Percentiles rank a stretch among this genome's conserved stretches.
These are phyloP conservation scores for Ctena decussata DNA, from an alignment of 2,888 invertebrate species.

Conservation along the genomic window DNA sequence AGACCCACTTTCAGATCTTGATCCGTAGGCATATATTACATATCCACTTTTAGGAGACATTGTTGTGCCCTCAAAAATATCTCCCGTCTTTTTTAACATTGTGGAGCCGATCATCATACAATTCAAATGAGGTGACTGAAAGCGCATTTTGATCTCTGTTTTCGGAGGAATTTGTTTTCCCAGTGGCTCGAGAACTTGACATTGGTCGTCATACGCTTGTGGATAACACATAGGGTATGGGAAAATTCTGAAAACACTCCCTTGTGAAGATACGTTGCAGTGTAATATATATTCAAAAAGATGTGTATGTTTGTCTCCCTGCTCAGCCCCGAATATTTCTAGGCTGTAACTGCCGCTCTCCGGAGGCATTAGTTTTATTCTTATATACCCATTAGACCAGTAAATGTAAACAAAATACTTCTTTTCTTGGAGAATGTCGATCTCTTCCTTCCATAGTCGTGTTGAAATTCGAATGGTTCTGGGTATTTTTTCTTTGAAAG, in stretches of 20 bases:
- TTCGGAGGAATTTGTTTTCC: not conserved
- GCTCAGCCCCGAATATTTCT: slow-evolving; percentile 41
- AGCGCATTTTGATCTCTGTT: not conserved
- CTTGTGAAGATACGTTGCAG: slow-evolving; percentile 14
- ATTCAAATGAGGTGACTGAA: not conserved
- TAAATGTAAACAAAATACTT: not conserved
- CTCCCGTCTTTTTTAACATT: not conserved
- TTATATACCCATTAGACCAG: not conserved
- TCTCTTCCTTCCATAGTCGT: slow-evolving; percentile 1
- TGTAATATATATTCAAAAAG: slow-evolving; percentile 45
- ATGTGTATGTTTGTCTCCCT: not conserved
- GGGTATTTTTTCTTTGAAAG: not conserved
- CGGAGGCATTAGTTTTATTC: slow-evolving; percentile 38
- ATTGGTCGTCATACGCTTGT: slow-evolving; percentile 5
- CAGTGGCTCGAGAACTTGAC: slow-evolving; percentile 4
- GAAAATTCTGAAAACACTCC: not conserved
- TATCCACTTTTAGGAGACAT: not conserved
- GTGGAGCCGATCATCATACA: not conserved
- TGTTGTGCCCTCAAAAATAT: not conserved
- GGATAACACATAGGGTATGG: not conserved
- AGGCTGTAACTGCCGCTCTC: slow-evolving; percentile 40
- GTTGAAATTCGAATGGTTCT: not conserved
- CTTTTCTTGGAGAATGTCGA: slow-evolving; percentile 1
- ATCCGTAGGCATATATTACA: not conserved
- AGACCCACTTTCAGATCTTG: not conserved